Evolutionary conservation across 2,888 invertebrate genomes (phyloP).

Genomic region (Tinea trinotella): DNA sequence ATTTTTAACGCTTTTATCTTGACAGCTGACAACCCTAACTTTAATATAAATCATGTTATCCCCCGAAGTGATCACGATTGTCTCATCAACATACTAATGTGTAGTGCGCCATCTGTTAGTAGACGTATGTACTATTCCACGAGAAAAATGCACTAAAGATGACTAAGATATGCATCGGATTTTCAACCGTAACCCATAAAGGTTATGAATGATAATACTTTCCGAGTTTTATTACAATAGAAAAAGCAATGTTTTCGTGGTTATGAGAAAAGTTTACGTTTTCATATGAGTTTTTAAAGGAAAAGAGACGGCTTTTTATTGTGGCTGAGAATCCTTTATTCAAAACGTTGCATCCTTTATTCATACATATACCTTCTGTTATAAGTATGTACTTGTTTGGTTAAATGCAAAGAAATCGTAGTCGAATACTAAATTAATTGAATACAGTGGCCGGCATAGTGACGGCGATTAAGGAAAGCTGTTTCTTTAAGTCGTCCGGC

Average conservation of each 20-base stretch:
- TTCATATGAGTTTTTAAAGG: slow-evolving; percentile 26
- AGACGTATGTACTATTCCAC: background rate
- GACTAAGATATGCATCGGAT: background rate
- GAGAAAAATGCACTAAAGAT: background rate
- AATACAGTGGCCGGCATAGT: too few relatives aligned
- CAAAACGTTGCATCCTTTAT: background rate
- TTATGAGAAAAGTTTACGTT: slow-evolving; percentile 45
- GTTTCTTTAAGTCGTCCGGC: too few relatives aligned
- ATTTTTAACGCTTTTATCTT: too few relatives aligned
- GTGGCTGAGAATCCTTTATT: background rate
- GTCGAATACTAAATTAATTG: too few relatives aligned
- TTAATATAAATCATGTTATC: slow-evolving; percentile 65
- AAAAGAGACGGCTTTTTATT: background rate
- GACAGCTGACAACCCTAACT: slow-evolving; percentile 38
- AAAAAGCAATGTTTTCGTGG: slow-evolving; percentile 19
- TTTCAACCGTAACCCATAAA: background rate
- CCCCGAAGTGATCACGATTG: slow-evolving; percentile 53
- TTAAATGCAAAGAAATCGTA: too few relatives aligned
- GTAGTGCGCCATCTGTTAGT: slow-evolving; percentile 34
- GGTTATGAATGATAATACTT: background rate
- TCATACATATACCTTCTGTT: too few relatives aligned
- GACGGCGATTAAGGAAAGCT: too few relatives aligned
- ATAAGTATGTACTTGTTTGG: too few relatives aligned
- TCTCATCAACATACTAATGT: slow-evolving; percentile 73
- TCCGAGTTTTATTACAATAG: too few relatives aligned